These are phyloP conservation scores for Antigone vipio DNA, from an alignment of 2,113 vertebrate species.

Conservation along the genomic window DNA sequence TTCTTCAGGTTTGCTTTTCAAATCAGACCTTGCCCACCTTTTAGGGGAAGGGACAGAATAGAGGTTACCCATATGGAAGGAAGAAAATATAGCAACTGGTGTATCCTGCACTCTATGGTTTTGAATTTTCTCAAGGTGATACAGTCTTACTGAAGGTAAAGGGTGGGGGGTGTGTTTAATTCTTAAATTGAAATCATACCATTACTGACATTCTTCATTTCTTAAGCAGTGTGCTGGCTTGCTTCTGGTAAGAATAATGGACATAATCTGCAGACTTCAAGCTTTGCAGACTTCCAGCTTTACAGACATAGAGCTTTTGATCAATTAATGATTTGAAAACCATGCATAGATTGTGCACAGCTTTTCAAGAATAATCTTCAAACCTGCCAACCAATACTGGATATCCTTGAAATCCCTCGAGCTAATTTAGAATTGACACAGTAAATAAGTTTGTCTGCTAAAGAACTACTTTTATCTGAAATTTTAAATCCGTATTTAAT, in stretches of 20 bases:
- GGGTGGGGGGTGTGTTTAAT: fast-evolving
- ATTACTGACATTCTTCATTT: background rate
- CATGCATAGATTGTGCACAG: background rate
- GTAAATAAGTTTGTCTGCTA: background rate
- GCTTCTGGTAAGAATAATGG: background rate
- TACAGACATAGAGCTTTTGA: background rate
- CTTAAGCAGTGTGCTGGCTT: background rate
- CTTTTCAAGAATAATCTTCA: background rate
- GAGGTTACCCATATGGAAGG: background rate
- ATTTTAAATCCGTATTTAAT: background rate
- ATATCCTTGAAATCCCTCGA: background rate
- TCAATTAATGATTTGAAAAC: background rate
- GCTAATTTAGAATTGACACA: background rate
- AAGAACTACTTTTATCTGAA: background rate
- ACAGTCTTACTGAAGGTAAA: background rate
- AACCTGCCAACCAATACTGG: background rate
- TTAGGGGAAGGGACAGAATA: background rate
- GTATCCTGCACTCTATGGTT: background rate
- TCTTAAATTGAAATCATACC: fast-evolving
- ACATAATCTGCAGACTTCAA: background rate
- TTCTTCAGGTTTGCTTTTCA: background rate
- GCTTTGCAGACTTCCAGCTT: background rate
- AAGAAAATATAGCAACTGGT: background rate
- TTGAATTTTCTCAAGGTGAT: background rate
- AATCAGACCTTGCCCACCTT: background rate